Percentiles rank a stretch among this genome's conserved stretches.
Conservation (phyloP, 92 coral and sea anemone species). For the Siderastrea siderea region DNA sequence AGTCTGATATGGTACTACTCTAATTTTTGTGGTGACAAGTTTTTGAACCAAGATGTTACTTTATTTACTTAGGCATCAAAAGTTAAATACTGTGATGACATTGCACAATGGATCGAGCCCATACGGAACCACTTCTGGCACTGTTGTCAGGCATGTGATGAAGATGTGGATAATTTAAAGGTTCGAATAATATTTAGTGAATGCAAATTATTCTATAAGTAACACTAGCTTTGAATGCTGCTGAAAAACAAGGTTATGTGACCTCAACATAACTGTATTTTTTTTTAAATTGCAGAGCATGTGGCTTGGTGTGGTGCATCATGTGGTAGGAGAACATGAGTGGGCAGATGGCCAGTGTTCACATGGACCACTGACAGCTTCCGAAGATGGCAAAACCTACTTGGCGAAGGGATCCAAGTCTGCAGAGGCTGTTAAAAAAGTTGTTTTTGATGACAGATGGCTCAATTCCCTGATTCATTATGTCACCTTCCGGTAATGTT, state of each 20-base stretch:
- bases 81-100: conserved; percentile 56
- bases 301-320: conserved; percentile 74
- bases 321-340: conserved; percentile 75
- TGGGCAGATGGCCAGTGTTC: conserved; percentile 72
- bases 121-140: conserved; percentile 70
- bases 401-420: conserved; percentile 60
- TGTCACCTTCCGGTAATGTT: conserved; percentile 66
- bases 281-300: conserved; percentile 41
- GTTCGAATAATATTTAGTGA: conserved; percentile 15
- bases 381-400: conserved; percentile 43
- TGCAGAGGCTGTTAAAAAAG: conserved; percentile 63
- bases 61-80: conserved; percentile 52
- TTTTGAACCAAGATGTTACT: not conserved
- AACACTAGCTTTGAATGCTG: not conserved
- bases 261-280: not conserved
- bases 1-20: not conserved
- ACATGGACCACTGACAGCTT: conserved; percentile 71
- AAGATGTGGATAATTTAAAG: conserved; percentile 55
- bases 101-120: conserved; percentile 54
- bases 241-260: not conserved
- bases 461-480: conserved; percentile 51
- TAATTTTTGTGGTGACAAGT: conserved; percentile 2
- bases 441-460: conserved; percentile 67
- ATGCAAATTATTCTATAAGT: conserved; percentile 6
- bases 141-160: conserved; percentile 53